These are phyloP conservation scores for Rhyzopertha dominica DNA, from an alignment of 1,140 invertebrate species.

Conservation along the genomic window DNA sequence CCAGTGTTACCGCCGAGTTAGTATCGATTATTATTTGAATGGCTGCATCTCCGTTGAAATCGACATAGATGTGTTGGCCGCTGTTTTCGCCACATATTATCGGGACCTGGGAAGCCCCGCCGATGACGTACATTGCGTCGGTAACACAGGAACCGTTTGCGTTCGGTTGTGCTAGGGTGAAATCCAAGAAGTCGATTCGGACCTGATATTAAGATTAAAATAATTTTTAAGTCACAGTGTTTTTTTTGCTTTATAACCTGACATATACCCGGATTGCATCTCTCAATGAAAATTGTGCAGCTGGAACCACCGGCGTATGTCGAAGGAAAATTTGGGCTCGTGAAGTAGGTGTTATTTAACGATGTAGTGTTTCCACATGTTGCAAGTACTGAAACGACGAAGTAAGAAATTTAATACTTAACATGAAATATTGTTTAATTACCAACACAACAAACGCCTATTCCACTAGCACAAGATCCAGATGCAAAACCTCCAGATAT, in stretches of 20 bases:
- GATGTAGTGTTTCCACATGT: constrained; percentile 62
- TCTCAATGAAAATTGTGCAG: constrained; percentile 65
- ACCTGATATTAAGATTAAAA: constrained; percentile 51
- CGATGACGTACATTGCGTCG: constrained; percentile 66
- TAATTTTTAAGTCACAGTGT: constrained; percentile 4
- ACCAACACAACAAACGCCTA: constrained; percentile 72
- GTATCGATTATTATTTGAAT: constrained; percentile 66
- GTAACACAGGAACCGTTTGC: constrained; percentile 64
- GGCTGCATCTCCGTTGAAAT: constrained; percentile 62
- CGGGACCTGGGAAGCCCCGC: constrained; percentile 57
- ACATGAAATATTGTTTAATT: constrained; percentile 32
- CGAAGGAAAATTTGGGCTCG: constrained; percentile 65
- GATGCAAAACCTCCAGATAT: constrained; percentile 62
- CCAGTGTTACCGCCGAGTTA: constrained; percentile 53
- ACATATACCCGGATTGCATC: constrained; percentile 64
- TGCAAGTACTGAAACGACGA: constrained; percentile 55
- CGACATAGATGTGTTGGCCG: constrained; percentile 75
- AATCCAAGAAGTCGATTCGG: constrained; percentile 70
- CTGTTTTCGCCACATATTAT: constrained; percentile 78
- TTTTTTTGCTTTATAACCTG: constrained; percentile 52
- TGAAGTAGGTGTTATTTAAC: constrained; percentile 79
- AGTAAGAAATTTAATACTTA: neutral
- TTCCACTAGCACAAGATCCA: constrained; percentile 62
- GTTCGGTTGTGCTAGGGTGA: constrained; percentile 66
- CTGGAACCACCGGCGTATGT: constrained; percentile 60